phyloP scores from a whole-genome alignment of 2,888 invertebrate genomes.

The Xestia rhomboidea region DNA sequence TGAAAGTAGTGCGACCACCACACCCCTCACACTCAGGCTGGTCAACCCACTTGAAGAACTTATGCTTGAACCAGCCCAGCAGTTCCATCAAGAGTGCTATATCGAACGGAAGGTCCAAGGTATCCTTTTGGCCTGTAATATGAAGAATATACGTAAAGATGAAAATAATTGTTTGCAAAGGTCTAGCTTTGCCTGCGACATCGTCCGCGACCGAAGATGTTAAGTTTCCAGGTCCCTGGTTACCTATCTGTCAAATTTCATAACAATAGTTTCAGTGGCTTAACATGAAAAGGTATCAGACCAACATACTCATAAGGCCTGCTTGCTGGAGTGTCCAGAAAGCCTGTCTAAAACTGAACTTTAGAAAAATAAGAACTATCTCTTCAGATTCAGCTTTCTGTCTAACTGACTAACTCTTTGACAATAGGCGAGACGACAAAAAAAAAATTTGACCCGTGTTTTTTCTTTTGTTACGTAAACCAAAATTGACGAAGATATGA shows the following conservation, averaged over 20 bases:
- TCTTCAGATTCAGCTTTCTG: neutral
- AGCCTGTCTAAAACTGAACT: neutral
- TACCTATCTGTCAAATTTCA: neutral
- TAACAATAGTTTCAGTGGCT: neutral
- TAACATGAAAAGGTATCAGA: neutral
- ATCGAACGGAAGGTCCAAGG: slow-evolving; percentile 90
- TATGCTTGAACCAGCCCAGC: slow-evolving; percentile 97
- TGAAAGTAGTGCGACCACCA: slow-evolving; percentile 86
- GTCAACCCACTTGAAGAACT: slow-evolving; percentile 98
- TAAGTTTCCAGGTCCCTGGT: neutral
- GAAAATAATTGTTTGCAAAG: neutral
- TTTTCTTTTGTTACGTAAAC: no score
- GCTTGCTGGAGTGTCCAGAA: neutral
- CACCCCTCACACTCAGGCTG: slow-evolving; percentile 94
- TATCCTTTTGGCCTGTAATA: slow-evolving; percentile 74
- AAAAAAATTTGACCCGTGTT: no score
- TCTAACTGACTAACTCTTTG: no score
- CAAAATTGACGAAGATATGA: no score
- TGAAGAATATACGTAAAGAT: neutral
- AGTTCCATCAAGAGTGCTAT: slow-evolving; percentile 95
- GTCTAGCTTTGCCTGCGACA: neutral
- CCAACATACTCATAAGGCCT: accelerated
- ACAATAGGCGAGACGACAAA: no score
- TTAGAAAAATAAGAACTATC: neutral
- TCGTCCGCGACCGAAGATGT: neutral